Percentiles rank a stretch among this genome's conserved stretches.
Conservation (phyloP, 2,113 vertebrate species). For the Myanophis thanlyinensis region DNA sequence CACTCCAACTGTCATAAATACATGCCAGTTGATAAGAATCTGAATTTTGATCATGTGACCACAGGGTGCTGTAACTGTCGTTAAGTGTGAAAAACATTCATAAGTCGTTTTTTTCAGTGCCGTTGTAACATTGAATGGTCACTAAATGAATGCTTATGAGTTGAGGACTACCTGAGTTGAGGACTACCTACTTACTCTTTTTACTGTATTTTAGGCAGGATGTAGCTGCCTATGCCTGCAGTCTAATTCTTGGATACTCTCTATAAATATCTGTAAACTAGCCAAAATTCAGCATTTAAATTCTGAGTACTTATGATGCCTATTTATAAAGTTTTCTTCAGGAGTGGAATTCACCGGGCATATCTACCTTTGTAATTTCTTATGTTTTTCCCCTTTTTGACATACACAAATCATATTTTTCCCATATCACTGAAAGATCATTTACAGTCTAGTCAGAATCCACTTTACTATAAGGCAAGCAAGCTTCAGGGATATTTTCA, state of each 20-base stretch:
- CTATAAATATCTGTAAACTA: neutral
- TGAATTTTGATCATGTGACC: too few relatives aligned
- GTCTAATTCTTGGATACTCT: neutral
- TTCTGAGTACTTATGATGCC: neutral
- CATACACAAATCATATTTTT: neutral
- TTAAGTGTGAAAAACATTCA: neutral
- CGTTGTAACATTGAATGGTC: neutral
- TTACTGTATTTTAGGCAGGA: neutral
- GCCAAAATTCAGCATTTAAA: neutral
- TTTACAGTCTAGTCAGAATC: neutral
- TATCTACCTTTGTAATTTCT: neutral
- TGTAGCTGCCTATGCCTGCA: neutral
- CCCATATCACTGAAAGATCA: neutral
- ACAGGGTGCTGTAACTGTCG: too few relatives aligned
- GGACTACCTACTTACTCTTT: neutral
- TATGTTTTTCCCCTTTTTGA: neutral
- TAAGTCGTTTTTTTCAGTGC: neutral
- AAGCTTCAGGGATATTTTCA: neutral
- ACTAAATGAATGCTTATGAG: neutral
- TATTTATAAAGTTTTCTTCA: neutral
- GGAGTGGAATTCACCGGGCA: neutral
- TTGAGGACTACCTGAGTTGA: neutral
- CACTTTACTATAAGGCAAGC: neutral
- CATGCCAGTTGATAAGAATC: neutral
- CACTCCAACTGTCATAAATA: neutral